phyloP scores from a whole-genome alignment of 2,888 invertebrate species.

The Balanococcus diminutus region DNA sequence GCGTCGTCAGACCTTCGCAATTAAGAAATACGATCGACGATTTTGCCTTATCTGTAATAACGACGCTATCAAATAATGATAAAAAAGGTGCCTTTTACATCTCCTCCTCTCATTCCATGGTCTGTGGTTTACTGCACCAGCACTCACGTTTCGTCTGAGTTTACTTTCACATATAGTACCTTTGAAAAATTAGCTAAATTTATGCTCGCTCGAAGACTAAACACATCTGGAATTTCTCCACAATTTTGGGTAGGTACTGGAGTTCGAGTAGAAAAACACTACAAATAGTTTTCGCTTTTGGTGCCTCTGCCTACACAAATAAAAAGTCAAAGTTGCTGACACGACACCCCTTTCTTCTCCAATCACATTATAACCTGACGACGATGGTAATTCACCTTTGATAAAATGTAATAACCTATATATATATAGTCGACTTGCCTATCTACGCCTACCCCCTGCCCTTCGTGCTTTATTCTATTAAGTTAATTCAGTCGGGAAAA shows the following conservation, averaged over 20 bases:
- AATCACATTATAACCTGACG: background rate
- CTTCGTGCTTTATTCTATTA: background rate
- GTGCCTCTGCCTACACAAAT: too few relatives aligned
- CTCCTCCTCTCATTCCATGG: background rate
- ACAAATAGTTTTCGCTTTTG: too few relatives aligned
- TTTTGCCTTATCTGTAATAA: conserved; percentile 35
- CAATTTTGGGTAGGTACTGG: too few relatives aligned
- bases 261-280: too few relatives aligned
- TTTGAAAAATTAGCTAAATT: background rate
- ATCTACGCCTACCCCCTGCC: too few relatives aligned
- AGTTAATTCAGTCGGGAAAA: background rate
- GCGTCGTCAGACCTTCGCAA: conserved; percentile 41
- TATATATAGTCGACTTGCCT: background rate
- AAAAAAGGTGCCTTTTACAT: background rate
- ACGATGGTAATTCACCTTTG: background rate
- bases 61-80: conserved; percentile 39
- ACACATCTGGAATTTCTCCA: too few relatives aligned
- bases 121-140: background rate
- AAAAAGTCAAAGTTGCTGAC: background rate
- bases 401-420: background rate
- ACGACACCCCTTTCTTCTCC: too few relatives aligned
- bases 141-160: background rate
- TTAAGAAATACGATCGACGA: conserved; percentile 50
- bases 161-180: background rate
- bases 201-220: too few relatives aligned